phyloP scores from a whole-genome alignment of 2,113 vertebrate species.

The Pseudonaja textilis region DNA sequence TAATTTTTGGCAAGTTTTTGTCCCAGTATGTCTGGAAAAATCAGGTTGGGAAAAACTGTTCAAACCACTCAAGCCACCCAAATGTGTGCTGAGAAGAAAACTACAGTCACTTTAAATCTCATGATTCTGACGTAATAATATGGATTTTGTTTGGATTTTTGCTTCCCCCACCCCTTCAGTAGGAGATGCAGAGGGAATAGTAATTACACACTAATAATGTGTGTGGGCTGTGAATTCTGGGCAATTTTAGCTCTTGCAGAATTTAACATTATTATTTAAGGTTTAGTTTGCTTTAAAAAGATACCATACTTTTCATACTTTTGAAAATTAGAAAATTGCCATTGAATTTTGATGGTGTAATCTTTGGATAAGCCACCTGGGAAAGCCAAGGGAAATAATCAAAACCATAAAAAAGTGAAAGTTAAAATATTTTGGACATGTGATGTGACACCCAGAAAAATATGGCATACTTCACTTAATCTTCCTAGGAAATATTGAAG shows the following conservation, averaged over 20 bases:
- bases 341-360: not conserved
- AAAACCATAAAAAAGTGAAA: too few relatives aligned
- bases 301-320: not conserved
- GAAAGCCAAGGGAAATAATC: too few relatives aligned
- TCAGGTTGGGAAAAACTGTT: not conserved
- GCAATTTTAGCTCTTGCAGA: not conserved
- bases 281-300: not conserved
- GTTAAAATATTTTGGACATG: too few relatives aligned
- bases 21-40: not conserved
- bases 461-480: too few relatives aligned
- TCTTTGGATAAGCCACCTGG: not conserved
- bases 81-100: not conserved
- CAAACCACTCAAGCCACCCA: not conserved
- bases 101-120: not conserved
- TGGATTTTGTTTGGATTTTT: not conserved
- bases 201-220: not conserved
- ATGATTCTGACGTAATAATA: not conserved
- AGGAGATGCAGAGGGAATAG: not conserved
- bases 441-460: too few relatives aligned
- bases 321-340: not conserved
- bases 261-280: not conserved
- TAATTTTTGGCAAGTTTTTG: not conserved
- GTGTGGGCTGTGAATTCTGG: not conserved
- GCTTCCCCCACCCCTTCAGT: rapidly evolving
- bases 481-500: too few relatives aligned